Base-by-base conservation (phyloP, 2,113 vertebrate species). In the Canis aureus region DNA sequence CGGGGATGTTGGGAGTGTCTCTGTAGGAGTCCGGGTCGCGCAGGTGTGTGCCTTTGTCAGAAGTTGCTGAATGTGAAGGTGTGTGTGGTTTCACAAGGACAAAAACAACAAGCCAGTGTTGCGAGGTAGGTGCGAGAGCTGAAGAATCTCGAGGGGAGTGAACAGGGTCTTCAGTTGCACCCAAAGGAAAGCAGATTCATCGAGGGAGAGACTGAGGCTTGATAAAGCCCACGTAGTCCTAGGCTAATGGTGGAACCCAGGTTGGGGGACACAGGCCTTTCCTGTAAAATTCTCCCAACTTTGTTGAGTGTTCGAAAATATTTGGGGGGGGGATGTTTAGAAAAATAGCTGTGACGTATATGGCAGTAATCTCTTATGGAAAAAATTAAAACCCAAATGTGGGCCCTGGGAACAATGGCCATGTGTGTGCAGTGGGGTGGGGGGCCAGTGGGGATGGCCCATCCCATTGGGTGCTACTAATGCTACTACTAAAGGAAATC, bases 1-100 rank as follows among this genome's bases (percentile, higher is more conserved):
- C 17, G 55, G 60, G 23, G 17, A 15, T 32, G 60, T 57, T 29
- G n/a, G 49, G 2, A 6, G n/a, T 22, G 23, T 66, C 32, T 25
- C 49, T 55, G 7, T 9, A 10, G 49, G 49, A 16, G 20, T 49
- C 22, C 11, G 20, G 71, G 57, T 79, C 62, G 8, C 38, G 3
- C 0, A 3, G 27, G 38, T 6, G 29, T 22, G 4, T 29, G 74
- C 32, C 20, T 35, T 38, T 55, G 60, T 91, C 32, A 55, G 2
- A 38, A 15, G 23, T 17, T 16, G 0, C 0, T 8, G 23, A 38
- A 17, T 0, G 32, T 22, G 25, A n/a, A 29, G 10, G 20, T 13
- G 8, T 10, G 27, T 67, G 89, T 38, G n/a, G 51, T 29, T n/a
- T 55, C 53, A 66, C 16, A 55, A 55, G 55, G 89, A 67, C 17